These are phyloP conservation scores for western clawed frog (Xenopus tropicalis) DNA, from an alignment of 2,113 vertebrate species.

Conservation along the genomic window UCB_Xtro_10.0 CM004446.2:127343501-127344000, in stretches of 20 bases:
- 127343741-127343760: neutral
- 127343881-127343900: neutral
- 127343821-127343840: neutral
- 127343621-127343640: neutral
- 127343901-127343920: neutral
- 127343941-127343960: neutral
- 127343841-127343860: conserved; percentile 17
- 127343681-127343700: neutral
- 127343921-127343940: neutral
- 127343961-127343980: neutral
- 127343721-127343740: neutral
- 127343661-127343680: neutral
- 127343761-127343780: neutral
- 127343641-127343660: neutral
- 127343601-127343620: neutral
- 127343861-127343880: neutral
- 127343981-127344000: conserved; percentile 14
- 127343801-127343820: neutral
- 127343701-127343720: neutral
- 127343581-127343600: neutral
- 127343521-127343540: neutral
- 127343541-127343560: neutral
- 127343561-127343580: neutral
- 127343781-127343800: neutral
- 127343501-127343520: neutral